Evolutionary conservation across 2,113 vertebrate genomes (phyloP).

Genomic region (Tachysurus vachellii): DNA sequence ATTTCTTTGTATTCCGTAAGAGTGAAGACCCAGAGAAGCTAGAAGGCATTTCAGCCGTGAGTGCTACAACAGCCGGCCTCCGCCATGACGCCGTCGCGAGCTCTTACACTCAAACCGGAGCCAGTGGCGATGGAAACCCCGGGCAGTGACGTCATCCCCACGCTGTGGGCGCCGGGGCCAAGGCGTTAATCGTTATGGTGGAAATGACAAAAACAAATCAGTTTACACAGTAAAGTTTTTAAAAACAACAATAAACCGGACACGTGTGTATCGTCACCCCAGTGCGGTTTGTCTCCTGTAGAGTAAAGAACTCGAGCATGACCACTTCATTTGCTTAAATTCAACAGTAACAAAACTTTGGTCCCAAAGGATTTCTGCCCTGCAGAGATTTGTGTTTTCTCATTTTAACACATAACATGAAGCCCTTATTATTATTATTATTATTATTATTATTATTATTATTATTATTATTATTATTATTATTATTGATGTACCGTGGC

Average conservation of each 20-base stretch:
- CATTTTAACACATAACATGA: not conserved
- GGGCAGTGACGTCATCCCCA: slow-evolving; percentile 73
- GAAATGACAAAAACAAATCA: not conserved
- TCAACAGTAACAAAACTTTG: not conserved
- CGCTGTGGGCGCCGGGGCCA: not conserved
- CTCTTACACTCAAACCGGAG: slow-evolving; percentile 61
- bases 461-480: too few species aligned
- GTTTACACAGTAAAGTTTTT: not conserved
- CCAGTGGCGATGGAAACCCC: slow-evolving; percentile 75
- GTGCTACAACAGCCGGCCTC: slow-evolving; percentile 75
- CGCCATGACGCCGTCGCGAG: slow-evolving; percentile 75
- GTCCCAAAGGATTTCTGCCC: not conserved
- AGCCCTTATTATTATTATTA: too few species aligned
- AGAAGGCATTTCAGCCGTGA: slow-evolving; percentile 69
- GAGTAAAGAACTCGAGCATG: not conserved
- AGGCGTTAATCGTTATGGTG: not conserved
- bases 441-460: too few species aligned
- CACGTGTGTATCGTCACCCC: not conserved
- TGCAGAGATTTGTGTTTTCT: too few species aligned
- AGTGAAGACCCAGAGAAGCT: slow-evolving; percentile 54
- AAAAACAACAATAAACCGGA: not conserved
- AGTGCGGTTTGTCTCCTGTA: not conserved
- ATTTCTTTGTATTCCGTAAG: slow-evolving; percentile 37
- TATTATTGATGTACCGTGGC: too few species aligned
- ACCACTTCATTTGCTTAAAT: not conserved